phyloP scores from a whole-genome alignment of 1,140 invertebrate species.

The Diachasmimorpha longicaudata region DNA sequence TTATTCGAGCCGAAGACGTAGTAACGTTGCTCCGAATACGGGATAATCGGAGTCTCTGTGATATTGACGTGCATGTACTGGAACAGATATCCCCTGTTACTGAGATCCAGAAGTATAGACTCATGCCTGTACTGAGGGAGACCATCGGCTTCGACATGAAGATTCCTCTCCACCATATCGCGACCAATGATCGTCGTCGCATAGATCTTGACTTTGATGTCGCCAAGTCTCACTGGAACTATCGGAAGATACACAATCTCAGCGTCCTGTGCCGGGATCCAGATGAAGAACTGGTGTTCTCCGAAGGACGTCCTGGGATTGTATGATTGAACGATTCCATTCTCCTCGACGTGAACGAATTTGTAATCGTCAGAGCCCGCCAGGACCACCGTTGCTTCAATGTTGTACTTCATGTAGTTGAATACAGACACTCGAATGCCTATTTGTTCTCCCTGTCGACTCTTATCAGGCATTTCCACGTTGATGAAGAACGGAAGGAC shows the following conservation, averaged over 20 bases:
- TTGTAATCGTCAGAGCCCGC: conserved; percentile 88
- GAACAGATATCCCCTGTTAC: conserved; percentile 88
- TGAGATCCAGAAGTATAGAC: conserved; percentile 88
- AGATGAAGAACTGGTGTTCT: conserved; percentile 93
- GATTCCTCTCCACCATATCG: conserved; percentile 73
- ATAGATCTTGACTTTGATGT: conserved; percentile 80
- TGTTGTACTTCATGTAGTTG: conserved; percentile 86
- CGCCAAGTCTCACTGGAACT: conserved; percentile 81
- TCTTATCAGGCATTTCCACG: conserved; percentile 86
- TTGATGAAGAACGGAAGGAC: conserved; percentile 93
- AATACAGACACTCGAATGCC: conserved; percentile 92
- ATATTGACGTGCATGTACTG: conserved; percentile 96
- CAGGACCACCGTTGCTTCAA: conserved; percentile 86
- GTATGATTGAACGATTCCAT: conserved; percentile 85
- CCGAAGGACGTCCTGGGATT: conserved; percentile 87
- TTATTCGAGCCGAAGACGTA: conserved; percentile 94
- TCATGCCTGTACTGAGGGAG: conserved; percentile 91
- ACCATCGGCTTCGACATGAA: conserved; percentile 91
- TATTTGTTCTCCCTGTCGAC: conserved; percentile 91
- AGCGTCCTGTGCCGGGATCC: conserved; percentile 80
- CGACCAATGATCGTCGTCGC: conserved; percentile 86
- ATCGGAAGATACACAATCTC: conserved; percentile 88
- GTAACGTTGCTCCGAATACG: conserved; percentile 86
- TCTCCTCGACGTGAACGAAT: conserved; percentile 92
- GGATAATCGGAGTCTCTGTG: conserved; percentile 88